These are phyloP conservation scores for Eclectus roratus DNA, from an alignment of 2,113 vertebrate species.

Conservation along the genomic window DNA sequence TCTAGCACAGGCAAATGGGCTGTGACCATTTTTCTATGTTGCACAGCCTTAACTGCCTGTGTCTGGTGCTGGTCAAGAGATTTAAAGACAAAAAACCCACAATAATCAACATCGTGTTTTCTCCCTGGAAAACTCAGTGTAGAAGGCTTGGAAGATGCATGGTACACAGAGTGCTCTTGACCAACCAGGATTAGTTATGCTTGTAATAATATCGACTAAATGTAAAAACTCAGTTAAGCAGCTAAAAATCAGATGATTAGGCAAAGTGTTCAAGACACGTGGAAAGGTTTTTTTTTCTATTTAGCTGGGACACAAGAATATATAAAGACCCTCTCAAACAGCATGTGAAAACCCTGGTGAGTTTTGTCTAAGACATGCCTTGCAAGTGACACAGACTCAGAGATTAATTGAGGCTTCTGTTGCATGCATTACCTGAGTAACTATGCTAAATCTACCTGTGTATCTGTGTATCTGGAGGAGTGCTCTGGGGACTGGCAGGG, in stretches of 20 bases:
- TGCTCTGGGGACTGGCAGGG: background rate
- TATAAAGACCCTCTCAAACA: background rate
- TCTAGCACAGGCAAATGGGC: background rate
- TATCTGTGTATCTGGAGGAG: background rate
- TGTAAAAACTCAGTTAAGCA: conserved; percentile 11
- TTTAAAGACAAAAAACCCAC: background rate
- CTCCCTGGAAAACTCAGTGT: background rate
- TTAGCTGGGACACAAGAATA: background rate
- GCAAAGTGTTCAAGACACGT: background rate
- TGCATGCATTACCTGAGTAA: rapidly evolving
- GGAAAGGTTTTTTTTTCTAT: conserved; percentile 28
- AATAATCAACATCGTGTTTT: background rate
- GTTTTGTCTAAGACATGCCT: background rate
- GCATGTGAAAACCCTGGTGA: background rate
- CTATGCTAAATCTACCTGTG: background rate
- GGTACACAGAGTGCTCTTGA: background rate
- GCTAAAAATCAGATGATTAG: background rate
- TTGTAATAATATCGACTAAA: background rate
- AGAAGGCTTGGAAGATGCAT: background rate
- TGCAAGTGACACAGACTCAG: background rate
- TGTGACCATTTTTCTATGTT: background rate
- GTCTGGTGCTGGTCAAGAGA: background rate
- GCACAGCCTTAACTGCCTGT: background rate
- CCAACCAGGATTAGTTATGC: background rate
- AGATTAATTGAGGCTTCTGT: background rate